These are phyloP conservation scores for Sterrhoptilus dennistouni DNA, from an alignment of 2,113 vertebrate genomes.

Conservation along the genomic window DNA sequence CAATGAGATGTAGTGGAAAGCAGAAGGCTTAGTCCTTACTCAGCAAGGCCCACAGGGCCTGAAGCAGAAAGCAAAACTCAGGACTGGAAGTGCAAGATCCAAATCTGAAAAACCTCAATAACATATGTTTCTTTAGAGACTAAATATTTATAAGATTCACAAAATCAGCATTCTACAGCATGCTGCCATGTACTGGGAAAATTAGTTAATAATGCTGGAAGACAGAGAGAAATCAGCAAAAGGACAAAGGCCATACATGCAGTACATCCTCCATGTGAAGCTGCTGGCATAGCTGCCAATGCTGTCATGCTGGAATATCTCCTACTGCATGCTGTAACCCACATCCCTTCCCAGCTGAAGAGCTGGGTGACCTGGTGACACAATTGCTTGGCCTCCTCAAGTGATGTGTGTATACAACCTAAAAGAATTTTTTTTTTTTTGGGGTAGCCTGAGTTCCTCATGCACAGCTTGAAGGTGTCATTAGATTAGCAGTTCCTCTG, in stretches of 20 bases:
- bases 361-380: background rate
- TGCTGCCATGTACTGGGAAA: background rate
- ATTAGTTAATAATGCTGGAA: background rate
- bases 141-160: background rate
- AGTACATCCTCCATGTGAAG: background rate
- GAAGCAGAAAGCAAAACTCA: background rate
- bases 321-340: background rate
- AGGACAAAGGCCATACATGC: background rate
- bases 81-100: background rate
- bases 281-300: background rate
- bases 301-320: fast-evolving
- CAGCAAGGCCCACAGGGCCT: background rate
- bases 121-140: fast-evolving
- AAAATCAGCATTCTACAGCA: background rate
- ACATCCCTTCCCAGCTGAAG: background rate
- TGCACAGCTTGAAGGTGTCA: background rate
- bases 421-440: background rate
- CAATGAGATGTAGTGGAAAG: background rate
- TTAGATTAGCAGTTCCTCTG: background rate
- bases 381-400: background rate
- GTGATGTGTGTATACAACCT: background rate
- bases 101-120: background rate
- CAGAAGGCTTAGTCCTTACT: background rate
- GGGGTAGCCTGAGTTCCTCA: background rate
- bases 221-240: background rate